Evolutionary conservation across 2,113 vertebrate genomes (phyloP), one percentile per base, ranked within the genome.

Genomic region (Cinclus cinclus): DNA sequence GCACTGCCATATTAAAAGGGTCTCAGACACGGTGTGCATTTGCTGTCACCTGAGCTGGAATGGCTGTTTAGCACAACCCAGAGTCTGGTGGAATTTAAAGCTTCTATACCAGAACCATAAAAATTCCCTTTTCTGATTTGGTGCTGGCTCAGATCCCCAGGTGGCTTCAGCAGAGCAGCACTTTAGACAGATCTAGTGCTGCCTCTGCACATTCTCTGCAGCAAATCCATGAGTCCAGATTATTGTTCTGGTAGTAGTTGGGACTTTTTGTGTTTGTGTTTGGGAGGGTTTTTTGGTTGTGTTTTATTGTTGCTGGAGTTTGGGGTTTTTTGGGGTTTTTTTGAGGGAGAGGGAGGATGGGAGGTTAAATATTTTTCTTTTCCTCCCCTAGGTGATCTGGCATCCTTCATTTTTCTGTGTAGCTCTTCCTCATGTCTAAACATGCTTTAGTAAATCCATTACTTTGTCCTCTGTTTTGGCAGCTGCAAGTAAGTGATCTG

Each of bases 101-200:
- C 22, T 41, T 47, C 37, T 16, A 68, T 68, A 60, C 6, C 27
- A 83, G 33, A 71, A 42, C 52, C 35, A 28, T 1, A 6, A 15
- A 64, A 11, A 3, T 30, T 71, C 16, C 6, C 24, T 79, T 67
- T 79, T 22, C 53, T 59, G 28, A 35, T 19, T 9, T 39, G 37
- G 7, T 28, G 46, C 33, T 70, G 27, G 3, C 0, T n/a, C 37
- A 68, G 22, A 37, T 83, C 10, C 23, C 28, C 47, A 64, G 30
- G 6, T 17, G 23, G 15, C 19, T 64, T 79, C 0, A 5, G 52
- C 0, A 2, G 1, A 31, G 78, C 56, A 64, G 37, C 5, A 3
- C 35, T 7, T 22, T 16, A 64, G 46, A 23, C 47, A 70, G n/a
- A 70, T 35, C 46, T 25, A 55, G 50, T 60, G 25, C 59, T 91